Conservation (phyloP, 2,113 vertebrate genomes). For the Alethe castanea region DNA sequence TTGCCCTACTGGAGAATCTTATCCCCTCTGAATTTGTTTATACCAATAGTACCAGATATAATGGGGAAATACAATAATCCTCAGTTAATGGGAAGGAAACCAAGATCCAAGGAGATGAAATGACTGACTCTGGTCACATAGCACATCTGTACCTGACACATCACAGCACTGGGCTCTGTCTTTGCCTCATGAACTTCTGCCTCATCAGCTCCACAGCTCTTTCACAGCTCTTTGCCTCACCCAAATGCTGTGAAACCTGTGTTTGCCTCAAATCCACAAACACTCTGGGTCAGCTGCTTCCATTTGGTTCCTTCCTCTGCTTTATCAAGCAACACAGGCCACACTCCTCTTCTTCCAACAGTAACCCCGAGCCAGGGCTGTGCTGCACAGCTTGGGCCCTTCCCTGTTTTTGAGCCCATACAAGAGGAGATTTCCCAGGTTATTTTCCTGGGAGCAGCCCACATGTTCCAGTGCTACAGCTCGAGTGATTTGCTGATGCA, state of each 20-base stretch:
- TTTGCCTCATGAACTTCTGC: not conserved
- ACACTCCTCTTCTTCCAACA: not conserved
- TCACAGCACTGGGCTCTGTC: not conserved
- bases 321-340: not conserved
- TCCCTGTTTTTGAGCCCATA: not conserved
- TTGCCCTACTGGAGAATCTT: not conserved
- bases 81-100: not conserved
- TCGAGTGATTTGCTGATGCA: not conserved
- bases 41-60: not conserved
- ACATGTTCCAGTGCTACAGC: not conserved
- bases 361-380: not conserved
- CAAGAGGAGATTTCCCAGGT: not conserved
- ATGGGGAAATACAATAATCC: not conserved
- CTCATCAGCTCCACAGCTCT: not conserved
- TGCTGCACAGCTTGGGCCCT: not conserved
- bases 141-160: not conserved
- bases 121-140: not conserved
- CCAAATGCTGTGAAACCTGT: accelerated
- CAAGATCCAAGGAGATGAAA: not conserved
- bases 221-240: not conserved
- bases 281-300: not conserved
- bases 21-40: not conserved
- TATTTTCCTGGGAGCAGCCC: not conserved
- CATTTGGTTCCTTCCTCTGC: not conserved
- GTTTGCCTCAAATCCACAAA: not conserved